Percentiles rank a stretch among this genome's conserved stretches.
phyloP scores from a whole-genome alignment of 2,888 invertebrate species.

The Sabatieria punctata region DNA sequence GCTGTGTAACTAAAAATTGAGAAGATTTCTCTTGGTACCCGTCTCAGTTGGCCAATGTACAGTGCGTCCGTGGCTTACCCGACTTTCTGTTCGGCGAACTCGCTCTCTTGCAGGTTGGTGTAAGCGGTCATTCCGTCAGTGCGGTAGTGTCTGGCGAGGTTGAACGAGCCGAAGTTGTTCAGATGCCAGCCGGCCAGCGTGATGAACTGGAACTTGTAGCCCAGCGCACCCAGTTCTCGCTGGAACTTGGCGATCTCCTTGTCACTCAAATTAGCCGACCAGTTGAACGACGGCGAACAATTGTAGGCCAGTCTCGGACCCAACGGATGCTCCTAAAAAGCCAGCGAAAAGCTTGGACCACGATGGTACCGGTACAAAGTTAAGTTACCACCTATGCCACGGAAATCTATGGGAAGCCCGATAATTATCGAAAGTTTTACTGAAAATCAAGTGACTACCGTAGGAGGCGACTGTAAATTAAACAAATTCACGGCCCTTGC shows the following conservation, averaged over 20 bases:
- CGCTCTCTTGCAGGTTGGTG: conserved; percentile 30
- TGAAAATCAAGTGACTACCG: no score
- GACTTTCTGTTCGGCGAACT: conserved; percentile 29
- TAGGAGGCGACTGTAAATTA: no score
- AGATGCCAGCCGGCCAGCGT: conserved; percentile 34
- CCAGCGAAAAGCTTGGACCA: no score
- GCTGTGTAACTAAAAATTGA: conserved; percentile 34
- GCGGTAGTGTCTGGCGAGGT: conserved; percentile 30
- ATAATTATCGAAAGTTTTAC: no score
- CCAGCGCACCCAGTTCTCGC: conserved; percentile 31
- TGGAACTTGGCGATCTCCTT: conserved; percentile 31
- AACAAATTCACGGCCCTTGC: no score
- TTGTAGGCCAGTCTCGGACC: conserved; percentile 32
- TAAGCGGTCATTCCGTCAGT: conserved; percentile 30
- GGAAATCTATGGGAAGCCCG: no score
- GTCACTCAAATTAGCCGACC: conserved; percentile 30
- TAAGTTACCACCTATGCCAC: no score
- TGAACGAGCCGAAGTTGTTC: conserved; percentile 31
- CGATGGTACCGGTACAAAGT: no score
- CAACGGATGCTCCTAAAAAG: no score
- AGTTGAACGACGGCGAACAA: conserved; percentile 32
- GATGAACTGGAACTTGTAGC: conserved; percentile 35
- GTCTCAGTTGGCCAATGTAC: no score
- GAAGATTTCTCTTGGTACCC: no score
- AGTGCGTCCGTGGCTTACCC: conserved; percentile 8